Evolutionary conservation across 2,888 invertebrate genomes (phyloP), one percentile per base, ranked within the genome.

Genomic region (Acanthosepion pharaonis): DNA sequence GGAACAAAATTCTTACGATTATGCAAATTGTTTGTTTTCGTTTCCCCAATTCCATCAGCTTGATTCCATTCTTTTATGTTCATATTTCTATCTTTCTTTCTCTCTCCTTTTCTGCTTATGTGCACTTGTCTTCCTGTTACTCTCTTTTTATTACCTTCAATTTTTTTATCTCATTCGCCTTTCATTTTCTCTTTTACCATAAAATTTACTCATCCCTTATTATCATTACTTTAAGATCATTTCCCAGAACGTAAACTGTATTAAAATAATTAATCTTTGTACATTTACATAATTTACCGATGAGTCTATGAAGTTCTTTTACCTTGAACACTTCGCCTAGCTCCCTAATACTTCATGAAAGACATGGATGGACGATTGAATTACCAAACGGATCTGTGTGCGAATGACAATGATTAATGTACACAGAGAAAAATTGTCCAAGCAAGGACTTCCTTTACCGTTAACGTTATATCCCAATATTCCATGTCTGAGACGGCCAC

Each of bases 221-320:
- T 42, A 78, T 33, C n/a, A 78, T n/a, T n/a, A 33, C 33, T 78
- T 33, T 78, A 78, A 78, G n/a, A 78, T 78, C n/a, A 78, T 78
- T 78, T 18, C 78, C n/a, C 78, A 3, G n/a, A n/a, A n/a, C 15
- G 78, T n/a, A 78, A n/a, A 78, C n/a, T 78, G 78, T n/a, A 78
- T 78, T 78, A 78, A 78, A 78, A 78, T 78, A 78, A n/a, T 78
- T n/a, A 78, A 78, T 78, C 78, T n/a, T 15, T 78, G 78, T 78
- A 78, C n/a, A 78, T 78, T 78, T 78, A 78, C 78, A 78, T 78
- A 78, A 78, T 78, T 78, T 78, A 78, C n/a, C 78, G 78, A 9
- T 78, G 78, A 78, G n/a, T 33, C 33, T 78, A 78, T 78, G 2
- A 78, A 78, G n/a, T n/a, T 78, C 9, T 78, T 78, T 78, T 78